Base-by-base conservation (phyloP, 2,888 invertebrate genomes). In the Acholoe squamosa region DNA sequence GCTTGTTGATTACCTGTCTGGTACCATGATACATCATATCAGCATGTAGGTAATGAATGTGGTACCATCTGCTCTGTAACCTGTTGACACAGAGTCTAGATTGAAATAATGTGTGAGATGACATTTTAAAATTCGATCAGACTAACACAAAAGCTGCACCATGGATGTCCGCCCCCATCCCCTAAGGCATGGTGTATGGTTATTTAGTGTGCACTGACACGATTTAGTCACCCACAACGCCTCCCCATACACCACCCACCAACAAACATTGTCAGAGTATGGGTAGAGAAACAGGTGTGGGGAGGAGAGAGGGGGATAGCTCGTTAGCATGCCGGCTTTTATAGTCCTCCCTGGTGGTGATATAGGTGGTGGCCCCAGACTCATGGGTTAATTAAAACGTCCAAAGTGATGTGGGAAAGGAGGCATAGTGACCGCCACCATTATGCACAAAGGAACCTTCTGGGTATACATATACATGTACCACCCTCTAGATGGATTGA, bases 281-380 rank as follows among this genome's bases (percentile, higher is more conserved):
- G 61, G 61, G 61, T 3, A 61, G 61, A 5, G 31, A 28, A 61
- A 28, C 71, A 71, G 71, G 71, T 71, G 71, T 28, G 71, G 3
- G n/a, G 25, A 28, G 28, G 28, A n/a, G 12, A 25, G 14, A 28
- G 28, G 71, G 16, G 5, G 28, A 25, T 28, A 25, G 25, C 71
- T 71, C 71, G 71, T 71, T 71, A 71, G 71, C 71, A 71, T 71
- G 71, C 71, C 71, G 71, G 31, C 25, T 71, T 71, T 71, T 71
- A 71, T 71, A 14, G 71, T 71, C 31, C 28, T 22, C 71, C 71
- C 71, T 25, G 71, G 14, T 28, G 71, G 71, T 71, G 71, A 28
- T 71, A 28, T 71, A 71, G 71, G 14, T 25, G 71, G 14, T 28
- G 28, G 71, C 71, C n/a, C 25, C 16, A 28, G 71, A 61, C 61